Percentiles rank a stretch among this genome's conserved stretches.
Evolutionary conservation across 35 echinoderm and acorn worm genomes (phyloP).

Genomic region (Nesometra sesokonis): DNA sequence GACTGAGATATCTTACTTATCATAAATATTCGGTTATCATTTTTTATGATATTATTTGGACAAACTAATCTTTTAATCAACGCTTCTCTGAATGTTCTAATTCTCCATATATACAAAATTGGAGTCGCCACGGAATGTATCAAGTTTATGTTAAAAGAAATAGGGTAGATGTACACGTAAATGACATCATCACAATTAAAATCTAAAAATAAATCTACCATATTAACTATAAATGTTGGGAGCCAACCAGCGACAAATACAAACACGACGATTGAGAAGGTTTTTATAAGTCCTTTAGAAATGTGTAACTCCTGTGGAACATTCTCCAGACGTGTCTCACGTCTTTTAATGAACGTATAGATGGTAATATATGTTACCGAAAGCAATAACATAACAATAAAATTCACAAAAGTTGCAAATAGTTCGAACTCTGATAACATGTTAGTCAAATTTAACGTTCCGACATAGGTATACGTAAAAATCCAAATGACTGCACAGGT

Average conservation of each 20-base stretch:
- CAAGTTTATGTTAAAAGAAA: background rate
- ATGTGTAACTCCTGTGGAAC: background rate
- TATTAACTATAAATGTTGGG: background rate
- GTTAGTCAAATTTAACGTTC: background rate
- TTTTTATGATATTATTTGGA: too few species aligned
- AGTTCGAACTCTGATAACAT: background rate
- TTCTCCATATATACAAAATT: background rate
- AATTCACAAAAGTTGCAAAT: background rate
- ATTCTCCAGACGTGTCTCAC: background rate
- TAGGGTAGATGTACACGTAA: background rate
- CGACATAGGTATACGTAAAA: background rate
- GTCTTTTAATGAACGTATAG: background rate
- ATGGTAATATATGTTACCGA: background rate
- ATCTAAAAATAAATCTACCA: background rate
- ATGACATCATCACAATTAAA: background rate
- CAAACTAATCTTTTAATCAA: background rate
- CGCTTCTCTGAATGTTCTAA: background rate
- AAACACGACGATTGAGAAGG: background rate
- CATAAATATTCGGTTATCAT: too few species aligned
- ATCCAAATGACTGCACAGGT: background rate
- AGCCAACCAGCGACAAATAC: background rate
- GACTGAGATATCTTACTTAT: too few species aligned
- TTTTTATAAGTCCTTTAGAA: background rate
- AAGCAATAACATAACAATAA: background rate
- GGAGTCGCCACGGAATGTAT: background rate